phyloP scores from a whole-genome alignment of 2,113 vertebrate species.

The Apteryx mantelli region DNA sequence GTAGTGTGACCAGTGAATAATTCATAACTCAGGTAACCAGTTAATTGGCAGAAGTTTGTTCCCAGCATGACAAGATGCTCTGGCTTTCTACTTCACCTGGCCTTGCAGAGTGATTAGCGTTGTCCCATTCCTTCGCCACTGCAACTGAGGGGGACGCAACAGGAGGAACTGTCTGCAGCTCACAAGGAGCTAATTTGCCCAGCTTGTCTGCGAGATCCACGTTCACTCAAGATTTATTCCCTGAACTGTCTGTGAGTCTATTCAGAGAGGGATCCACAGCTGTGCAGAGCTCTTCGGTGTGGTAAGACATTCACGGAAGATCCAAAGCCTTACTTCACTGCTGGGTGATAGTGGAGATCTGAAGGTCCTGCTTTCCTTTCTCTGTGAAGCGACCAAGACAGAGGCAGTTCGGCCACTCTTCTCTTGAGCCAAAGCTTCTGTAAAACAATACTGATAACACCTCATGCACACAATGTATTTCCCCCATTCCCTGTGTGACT shows the following conservation, averaged over 20 bases:
- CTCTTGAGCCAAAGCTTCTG: not conserved
- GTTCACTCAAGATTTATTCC: not conserved
- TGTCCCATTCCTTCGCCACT: not conserved
- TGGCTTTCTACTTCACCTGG: not conserved
- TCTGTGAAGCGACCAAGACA: fast-evolving
- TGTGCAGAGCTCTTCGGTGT: not conserved
- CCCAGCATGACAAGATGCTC: fast-evolving
- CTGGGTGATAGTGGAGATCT: too few relatives aligned
- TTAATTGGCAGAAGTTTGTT: not conserved
- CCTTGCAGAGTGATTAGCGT: not conserved
- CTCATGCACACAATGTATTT: not conserved
- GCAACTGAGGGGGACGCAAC: not conserved
- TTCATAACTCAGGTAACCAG: not conserved
- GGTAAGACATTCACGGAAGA: not conserved
- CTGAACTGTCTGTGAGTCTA: not conserved
- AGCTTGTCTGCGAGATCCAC: not conserved
- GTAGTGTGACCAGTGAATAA: not conserved
- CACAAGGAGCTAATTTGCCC: not conserved
- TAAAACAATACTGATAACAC: not conserved
- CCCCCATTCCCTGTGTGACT: not conserved
- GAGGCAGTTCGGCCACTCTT: not conserved
- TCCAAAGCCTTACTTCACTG: not conserved
- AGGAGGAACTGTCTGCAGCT: not conserved
- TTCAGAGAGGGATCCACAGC: not conserved
- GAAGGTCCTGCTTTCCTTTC: not conserved